Evolutionary conservation across 2,113 vertebrate species (phyloP), one percentile per base, ranked within the genome.

Genomic region (Jaculus jaculus): DNA sequence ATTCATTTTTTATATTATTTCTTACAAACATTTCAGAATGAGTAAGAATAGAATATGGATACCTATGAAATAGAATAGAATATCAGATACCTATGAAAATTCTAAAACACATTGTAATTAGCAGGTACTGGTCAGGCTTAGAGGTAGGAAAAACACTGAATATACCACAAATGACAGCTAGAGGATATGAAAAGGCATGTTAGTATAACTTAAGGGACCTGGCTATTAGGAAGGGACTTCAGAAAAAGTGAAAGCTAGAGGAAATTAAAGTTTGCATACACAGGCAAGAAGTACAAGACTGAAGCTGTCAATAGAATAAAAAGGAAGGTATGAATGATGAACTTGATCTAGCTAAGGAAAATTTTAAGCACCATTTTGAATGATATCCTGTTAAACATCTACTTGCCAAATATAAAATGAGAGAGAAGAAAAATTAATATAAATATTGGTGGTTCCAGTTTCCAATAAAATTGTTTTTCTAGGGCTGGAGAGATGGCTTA

Each of bases 361-460:
- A 79, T 71, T 80, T 23, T 15, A 93, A 42, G 51, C 23, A 63
- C 16, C 83, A 68, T 58, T 87, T 79, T 92, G 18, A 78, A 20
- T 78, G 58, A n/a, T 3, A 61, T 18, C 37, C 6, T 66, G 6
- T 78, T 9, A n/a, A 34, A 72, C 58, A 84, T 68, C 28, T 63
- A 88, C 20, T 3, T 79, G 32, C 47, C 63, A 85, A 74, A 42
- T 85, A 83, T n/a, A 65, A 82, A 93, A 85, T 68, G n/a, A n/a
- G 74, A 89, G 30, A 78, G 16, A 54, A 7, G 21, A 34, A 28
- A n/a, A 37, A 16, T 74, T 20, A 54, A 30, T n/a, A 7, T 63
- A 72, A 80, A 69, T 73, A 58, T 86, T 89, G 90, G 54, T 84
- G 20, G n/a, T 32, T 24, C 13, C 47, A 84, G 20, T 39, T 74